These are phyloP conservation scores for Drosophila kurseongensis DNA, from an alignment of 1,140 invertebrate species.

Conservation along the genomic window DNA sequence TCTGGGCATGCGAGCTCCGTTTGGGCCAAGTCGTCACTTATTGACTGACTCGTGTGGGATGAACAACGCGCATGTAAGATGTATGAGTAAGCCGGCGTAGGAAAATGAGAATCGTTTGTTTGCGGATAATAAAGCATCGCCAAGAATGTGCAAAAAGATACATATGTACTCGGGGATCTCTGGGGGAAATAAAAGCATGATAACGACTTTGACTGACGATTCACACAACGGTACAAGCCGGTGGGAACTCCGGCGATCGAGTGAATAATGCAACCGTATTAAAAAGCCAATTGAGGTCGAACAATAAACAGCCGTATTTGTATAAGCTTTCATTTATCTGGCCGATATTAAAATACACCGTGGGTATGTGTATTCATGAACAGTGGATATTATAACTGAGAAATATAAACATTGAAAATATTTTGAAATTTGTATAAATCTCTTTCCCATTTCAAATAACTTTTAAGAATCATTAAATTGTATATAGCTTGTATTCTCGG, in stretches of 20 bases:
- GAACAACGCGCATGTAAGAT: conserved; percentile 2
- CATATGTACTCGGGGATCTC: conserved; percentile 24
- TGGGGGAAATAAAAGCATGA: conserved; percentile 2
- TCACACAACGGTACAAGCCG: conserved; percentile 10
- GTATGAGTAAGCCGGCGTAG: conserved; percentile 43
- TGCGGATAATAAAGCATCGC: conserved; percentile 35
- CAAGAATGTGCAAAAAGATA: conserved; percentile 30
- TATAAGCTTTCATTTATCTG: conserved; percentile 12
- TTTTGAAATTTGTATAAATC: not conserved
- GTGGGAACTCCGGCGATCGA: conserved; percentile 21
- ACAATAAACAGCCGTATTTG: conserved; percentile 4
- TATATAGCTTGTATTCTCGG: too few species aligned
- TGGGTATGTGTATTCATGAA: not conserved
- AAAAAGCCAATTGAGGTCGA: conserved; percentile 31
- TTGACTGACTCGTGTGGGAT: conserved; percentile 34
- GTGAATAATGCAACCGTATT: conserved; percentile 27
- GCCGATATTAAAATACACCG: not conserved
- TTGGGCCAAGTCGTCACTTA: conserved; percentile 18
- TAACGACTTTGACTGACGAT: conserved; percentile 21
- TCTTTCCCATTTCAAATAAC: not conserved
- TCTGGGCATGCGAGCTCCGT: conserved; percentile 31
- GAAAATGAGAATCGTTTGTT: conserved; percentile 49
- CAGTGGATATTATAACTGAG: not conserved
- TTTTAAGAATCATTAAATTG: too few species aligned
- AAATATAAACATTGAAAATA: not conserved